Evolutionary conservation across 1,140 invertebrate genomes (phyloP).

Genomic region (Lasaia peninsularis): DNA sequence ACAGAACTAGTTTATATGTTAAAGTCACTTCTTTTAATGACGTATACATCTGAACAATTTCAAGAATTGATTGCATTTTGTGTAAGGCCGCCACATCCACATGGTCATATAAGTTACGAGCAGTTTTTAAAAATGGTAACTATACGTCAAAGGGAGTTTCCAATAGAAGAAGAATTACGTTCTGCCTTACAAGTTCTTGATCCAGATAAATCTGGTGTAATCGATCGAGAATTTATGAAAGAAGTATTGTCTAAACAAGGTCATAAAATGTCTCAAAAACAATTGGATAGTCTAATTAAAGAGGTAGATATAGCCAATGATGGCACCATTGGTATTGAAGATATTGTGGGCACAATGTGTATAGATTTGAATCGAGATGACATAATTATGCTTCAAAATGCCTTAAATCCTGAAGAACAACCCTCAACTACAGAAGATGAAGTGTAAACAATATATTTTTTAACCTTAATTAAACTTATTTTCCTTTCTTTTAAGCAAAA

Average conservation of each 20-base stretch:
- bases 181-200: conserved; percentile 56
- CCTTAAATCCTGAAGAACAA: conserved; percentile 36
- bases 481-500: too few relatives aligned
- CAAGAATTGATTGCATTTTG: conserved; percentile 56
- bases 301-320: conserved; percentile 67
- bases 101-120: conserved; percentile 58
- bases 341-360: conserved; percentile 63
- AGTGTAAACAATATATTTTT: neutral
- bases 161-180: conserved; percentile 60
- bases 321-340: conserved; percentile 61
- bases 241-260: conserved; percentile 52
- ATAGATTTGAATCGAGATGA: conserved; percentile 66
- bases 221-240: conserved; percentile 56
- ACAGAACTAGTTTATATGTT: conserved; percentile 68
- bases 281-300: conserved; percentile 57
- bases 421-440: conserved; percentile 10
- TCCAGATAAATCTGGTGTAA: conserved; percentile 40
- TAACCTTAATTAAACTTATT: too few relatives aligned
- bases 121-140: conserved; percentile 67
- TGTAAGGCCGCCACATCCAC: conserved; percentile 54
- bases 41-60: conserved; percentile 58
- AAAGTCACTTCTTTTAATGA: conserved; percentile 56
- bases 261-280: conserved; percentile 51
- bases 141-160: conserved; percentile 54
- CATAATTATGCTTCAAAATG: conserved; percentile 44